These are phyloP conservation scores for Alethe diademata DNA, from an alignment of 2,113 vertebrate species.

Conservation along the genomic window DNA sequence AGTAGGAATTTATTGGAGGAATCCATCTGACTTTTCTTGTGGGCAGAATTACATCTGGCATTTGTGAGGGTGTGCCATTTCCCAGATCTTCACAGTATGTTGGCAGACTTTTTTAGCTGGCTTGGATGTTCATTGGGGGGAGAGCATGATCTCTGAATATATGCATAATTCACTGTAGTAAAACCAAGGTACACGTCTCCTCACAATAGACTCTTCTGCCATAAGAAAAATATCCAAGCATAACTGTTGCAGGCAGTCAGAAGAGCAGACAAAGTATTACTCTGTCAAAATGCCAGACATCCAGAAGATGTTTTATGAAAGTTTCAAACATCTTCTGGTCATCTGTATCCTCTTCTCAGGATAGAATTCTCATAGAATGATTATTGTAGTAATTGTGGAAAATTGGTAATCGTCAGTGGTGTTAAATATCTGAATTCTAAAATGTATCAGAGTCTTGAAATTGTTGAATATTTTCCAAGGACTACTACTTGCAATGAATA, in stretches of 20 bases:
- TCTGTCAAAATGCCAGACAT: background rate
- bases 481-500: background rate
- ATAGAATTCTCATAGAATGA: background rate
- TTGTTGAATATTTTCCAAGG: constrained; percentile 12
- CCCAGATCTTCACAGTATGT: constrained; percentile 48
- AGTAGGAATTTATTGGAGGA: constrained; percentile 61
- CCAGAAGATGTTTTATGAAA: background rate
- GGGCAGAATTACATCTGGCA: constrained; percentile 60
- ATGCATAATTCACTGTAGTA: constrained; percentile 4
- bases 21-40: constrained; percentile 62
- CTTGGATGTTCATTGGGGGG: background rate
- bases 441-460: constrained; percentile 4
- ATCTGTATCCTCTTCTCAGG: background rate
- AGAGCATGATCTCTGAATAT: background rate
- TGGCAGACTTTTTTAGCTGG: constrained; percentile 41
- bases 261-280: background rate
- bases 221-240: background rate
- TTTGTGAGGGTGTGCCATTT: constrained; percentile 65
- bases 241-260: background rate
- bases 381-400: constrained; percentile 8
- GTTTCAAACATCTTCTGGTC: constrained; percentile 8
- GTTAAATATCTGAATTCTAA: constrained; percentile 32
- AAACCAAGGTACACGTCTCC: background rate
- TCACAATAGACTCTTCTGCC: background rate
- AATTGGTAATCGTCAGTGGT: constrained; percentile 7